phyloP scores from a whole-genome alignment of 2,113 vertebrate species.

The Cyanoliseus patagonus region DNA sequence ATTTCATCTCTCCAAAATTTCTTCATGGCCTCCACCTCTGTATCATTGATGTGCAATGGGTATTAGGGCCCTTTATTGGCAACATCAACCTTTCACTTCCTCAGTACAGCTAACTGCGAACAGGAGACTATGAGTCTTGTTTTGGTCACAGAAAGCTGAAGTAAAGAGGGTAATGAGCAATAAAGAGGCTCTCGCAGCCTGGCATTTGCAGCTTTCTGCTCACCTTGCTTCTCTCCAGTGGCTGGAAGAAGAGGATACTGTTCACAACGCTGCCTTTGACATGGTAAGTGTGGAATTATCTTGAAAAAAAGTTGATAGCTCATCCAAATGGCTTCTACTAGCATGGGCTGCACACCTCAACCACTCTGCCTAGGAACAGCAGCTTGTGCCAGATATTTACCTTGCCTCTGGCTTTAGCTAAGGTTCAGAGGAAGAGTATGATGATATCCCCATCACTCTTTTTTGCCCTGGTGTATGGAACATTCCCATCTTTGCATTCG shows the following conservation, averaged over 20 bases:
- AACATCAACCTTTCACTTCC: conserved; percentile 3
- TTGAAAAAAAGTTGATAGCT: neutral
- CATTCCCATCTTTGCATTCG: neutral
- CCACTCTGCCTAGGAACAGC: neutral
- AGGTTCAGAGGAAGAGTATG: neutral
- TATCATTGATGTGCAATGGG: neutral
- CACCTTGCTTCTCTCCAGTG: neutral
- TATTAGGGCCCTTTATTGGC: neutral
- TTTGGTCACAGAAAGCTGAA: neutral
- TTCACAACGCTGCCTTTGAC: neutral
- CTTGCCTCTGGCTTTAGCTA: neutral
- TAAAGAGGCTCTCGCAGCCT: neutral
- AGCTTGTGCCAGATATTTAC: neutral
- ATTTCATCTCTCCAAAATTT: neutral
- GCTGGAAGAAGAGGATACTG: neutral
- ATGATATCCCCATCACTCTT: neutral
- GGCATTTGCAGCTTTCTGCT: neutral
- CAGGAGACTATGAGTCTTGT: neutral
- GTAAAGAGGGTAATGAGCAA: neutral
- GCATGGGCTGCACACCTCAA: neutral
- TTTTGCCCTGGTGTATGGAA: neutral
- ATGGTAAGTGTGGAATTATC: neutral
- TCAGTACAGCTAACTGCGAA: neutral
- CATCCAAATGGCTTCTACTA: neutral
- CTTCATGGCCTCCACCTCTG: neutral